Evolutionary conservation across 2,888 invertebrate species (phyloP), one percentile per base, ranked within the genome.

Genomic region (Scaeva pyrastri): DNA sequence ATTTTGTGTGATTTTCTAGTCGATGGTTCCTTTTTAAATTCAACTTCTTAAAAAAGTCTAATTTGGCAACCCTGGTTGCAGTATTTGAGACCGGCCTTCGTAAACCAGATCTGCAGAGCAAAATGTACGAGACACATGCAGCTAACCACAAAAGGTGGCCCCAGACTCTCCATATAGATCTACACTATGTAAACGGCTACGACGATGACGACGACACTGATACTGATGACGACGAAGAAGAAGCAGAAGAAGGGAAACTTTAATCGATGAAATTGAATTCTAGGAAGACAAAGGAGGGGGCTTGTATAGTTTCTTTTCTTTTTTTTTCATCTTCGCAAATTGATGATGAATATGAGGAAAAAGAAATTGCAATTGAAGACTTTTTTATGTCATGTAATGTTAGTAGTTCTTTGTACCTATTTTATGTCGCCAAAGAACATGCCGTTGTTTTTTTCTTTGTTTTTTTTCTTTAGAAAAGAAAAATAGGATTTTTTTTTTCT

Each of bases 261-360:
- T 62, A 78, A 73, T 78, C 78, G 83, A 83, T 83, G 68, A 55
- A 83, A 60, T 55, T 60, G 68, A 70, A 60, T 66, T 66, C 73
- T 19, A 19, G 19, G 26, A 26, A 48, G 50, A 68, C 56, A 55
- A 43, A 48, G 52, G 56, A 52, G 55, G 36, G 8, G 31, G 5
- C 31, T 31, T 31, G 66, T 31, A 43, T 14, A n/a, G 14, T 19
- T 56, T 50, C 23, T 45, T 48, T 21, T 48, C 39, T 21, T 62
- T 31, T 58, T 26, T 21, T 45, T 56, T 36, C 19, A 10, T 45
- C 72, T 62, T 73, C 14, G 68, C 70, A 79, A 74, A 79, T 71
- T 71, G 79, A 75, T 71, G 83, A 84, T 78, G 74, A 52, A 71
- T 75, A 71, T 58, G 79, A 56, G 31, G 70, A 41, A 55, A 41